These are phyloP conservation scores for Coilia nasus DNA, from an alignment of 2,797 vertebrate genomes.

Conservation along the genomic window DNA sequence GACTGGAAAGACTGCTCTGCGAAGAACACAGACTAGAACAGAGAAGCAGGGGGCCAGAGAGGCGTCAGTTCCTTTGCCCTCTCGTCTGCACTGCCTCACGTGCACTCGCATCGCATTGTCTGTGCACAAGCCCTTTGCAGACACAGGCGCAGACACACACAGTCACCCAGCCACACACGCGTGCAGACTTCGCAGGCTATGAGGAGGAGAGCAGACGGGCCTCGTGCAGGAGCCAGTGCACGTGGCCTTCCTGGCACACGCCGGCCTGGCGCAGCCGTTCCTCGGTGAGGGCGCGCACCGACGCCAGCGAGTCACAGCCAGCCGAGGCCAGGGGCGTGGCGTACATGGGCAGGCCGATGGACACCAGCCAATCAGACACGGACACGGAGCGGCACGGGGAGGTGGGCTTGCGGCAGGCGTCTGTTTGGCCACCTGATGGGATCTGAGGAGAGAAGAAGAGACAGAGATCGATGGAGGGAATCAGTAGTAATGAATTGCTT, in stretches of 20 bases:
- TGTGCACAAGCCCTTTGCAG: background rate
- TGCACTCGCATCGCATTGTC: too few relatives aligned
- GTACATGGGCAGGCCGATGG: conserved; percentile 95
- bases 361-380: conserved; percentile 90
- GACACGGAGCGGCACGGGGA: conserved; percentile 81
- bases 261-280: conserved; percentile 83
- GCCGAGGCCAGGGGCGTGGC: conserved; percentile 75
- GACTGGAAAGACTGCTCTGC: too few relatives aligned
- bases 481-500: background rate
- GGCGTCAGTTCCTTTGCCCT: background rate
- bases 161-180: background rate
- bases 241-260: conserved; percentile 87
- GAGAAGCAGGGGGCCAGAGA: background rate
- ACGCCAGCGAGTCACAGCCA: conserved; percentile 83
- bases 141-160: background rate
- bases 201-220: conserved; percentile 74
- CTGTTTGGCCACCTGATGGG: conserved; percentile 91
- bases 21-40: too few relatives aligned
- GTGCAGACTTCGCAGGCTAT: background rate
- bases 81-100: too few relatives aligned
- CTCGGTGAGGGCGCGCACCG: conserved; percentile 86
- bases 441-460: conserved; percentile 75
- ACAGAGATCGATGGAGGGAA: background rate
- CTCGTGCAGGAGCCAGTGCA: conserved; percentile 84
- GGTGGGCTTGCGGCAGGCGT: conserved; percentile 88